phyloP scores from a whole-genome alignment of 2,113 vertebrate species.

The Mormyrus iriodes region DNA sequence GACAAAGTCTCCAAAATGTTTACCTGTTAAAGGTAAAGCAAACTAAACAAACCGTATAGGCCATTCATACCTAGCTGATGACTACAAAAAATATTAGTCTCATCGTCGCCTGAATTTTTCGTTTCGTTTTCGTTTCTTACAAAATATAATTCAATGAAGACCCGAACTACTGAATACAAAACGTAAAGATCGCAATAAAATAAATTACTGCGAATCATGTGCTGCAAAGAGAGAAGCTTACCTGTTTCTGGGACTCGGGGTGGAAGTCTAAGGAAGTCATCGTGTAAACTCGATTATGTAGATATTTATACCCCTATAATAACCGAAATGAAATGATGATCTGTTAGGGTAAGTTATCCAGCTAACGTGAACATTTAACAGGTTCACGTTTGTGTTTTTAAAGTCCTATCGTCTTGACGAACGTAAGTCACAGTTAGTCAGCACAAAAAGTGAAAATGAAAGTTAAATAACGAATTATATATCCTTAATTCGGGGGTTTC shows the following conservation, averaged over 20 bases:
- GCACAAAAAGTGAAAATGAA: conserved; percentile 64
- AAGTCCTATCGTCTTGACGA: conserved; percentile 16
- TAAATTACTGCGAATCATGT: neutral
- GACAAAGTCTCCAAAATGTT: neutral
- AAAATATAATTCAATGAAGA: neutral
- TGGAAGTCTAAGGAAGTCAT: conserved; percentile 55
- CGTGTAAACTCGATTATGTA: conserved; percentile 4
- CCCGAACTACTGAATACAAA: neutral
- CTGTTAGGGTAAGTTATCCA: neutral
- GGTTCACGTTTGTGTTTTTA: neutral
- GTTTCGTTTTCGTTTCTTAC: neutral
- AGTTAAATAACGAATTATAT: conserved; percentile 34
- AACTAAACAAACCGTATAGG: neutral
- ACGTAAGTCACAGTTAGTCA: conserved; percentile 42
- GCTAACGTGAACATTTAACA: neutral
- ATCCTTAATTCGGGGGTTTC: conserved; percentile 43
- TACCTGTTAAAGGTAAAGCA: neutral
- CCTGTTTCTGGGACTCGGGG: conserved; percentile 59
- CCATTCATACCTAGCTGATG: neutral
- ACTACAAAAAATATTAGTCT: neutral
- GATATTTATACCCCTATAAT: neutral
- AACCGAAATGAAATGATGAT: neutral
- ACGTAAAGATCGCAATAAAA: neutral
- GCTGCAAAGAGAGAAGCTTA: conserved; percentile 26
- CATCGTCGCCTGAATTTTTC: neutral